These are phyloP conservation scores for Hybognathus amarus DNA, from an alignment of 2,797 vertebrate species.

Conservation along the genomic window DNA sequence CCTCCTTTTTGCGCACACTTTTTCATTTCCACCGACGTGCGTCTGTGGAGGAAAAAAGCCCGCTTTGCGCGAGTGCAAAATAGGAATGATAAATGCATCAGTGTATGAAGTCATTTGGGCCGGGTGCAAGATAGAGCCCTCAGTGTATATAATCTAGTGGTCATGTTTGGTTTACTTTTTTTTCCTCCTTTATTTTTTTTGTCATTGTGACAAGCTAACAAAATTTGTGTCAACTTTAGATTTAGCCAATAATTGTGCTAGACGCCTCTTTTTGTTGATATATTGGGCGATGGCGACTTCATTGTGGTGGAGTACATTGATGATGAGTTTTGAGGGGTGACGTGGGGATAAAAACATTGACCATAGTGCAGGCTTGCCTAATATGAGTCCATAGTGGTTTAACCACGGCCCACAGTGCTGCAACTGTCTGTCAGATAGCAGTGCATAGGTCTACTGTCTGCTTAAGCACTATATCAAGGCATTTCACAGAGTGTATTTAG, in stretches of 20 bases:
- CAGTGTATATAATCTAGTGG: background rate
- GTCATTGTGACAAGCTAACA: background rate
- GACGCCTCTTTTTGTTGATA: background rate
- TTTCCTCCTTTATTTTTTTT: background rate
- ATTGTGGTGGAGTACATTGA: background rate
- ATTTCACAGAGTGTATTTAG: slow-evolving; percentile 5
- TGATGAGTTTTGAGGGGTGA: background rate
- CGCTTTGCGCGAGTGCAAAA: too few relatives aligned
- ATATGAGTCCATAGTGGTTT: slow-evolving; percentile 10
- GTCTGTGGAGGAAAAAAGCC: too few relatives aligned
- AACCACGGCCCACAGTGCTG: slow-evolving; percentile 1
- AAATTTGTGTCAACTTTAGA: background rate
- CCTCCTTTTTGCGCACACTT: too few relatives aligned
- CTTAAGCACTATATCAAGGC: slow-evolving; percentile 28
- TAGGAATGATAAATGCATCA: too few relatives aligned
- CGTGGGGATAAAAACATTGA: slow-evolving; percentile 2
- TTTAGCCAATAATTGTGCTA: background rate
- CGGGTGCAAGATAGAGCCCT: too few relatives aligned
- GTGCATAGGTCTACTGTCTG: slow-evolving; percentile 19
- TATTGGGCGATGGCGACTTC: background rate
- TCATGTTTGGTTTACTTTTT: background rate
- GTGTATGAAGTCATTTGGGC: too few relatives aligned
- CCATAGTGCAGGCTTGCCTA: background rate
- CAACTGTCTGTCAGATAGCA: slow-evolving; percentile 9
- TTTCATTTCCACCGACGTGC: too few relatives aligned